Evolutionary conservation across 23 tunicate genomes (phyloP).

Genomic region (Halocynthia roretzi): DNA sequence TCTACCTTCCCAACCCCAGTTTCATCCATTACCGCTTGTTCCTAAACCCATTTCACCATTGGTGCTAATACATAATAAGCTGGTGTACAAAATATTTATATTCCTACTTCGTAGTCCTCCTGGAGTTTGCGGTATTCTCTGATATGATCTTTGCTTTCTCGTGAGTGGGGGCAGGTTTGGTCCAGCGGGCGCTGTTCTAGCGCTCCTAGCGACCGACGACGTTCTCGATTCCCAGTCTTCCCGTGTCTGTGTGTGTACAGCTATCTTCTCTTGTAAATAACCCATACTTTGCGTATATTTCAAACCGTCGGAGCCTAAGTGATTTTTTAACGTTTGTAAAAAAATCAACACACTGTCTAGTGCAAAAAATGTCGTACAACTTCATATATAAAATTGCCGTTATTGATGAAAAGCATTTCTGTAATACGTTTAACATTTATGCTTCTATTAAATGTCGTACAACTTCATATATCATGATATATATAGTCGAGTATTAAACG

Average conservation of each 20-base stretch:
- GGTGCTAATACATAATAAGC: too few species aligned
- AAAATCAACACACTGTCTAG: background rate
- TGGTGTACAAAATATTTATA: too few species aligned
- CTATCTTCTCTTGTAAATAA: conserved; percentile 62
- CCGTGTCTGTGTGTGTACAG: conserved; percentile 42
- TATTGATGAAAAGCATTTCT: too few species aligned
- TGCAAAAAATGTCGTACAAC: too few species aligned
- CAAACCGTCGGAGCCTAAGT: conserved; percentile 73
- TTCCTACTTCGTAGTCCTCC: conserved; percentile 8
- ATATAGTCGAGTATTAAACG: too few species aligned
- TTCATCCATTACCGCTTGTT: too few species aligned
- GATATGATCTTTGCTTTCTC: conserved; percentile 13
- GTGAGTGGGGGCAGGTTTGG: conserved; percentile 70
- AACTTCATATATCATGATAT: too few species aligned
- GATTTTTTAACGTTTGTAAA: background rate
- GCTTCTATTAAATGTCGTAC: too few species aligned
- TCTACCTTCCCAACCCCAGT: too few species aligned
- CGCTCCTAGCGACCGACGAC: conserved; percentile 20
- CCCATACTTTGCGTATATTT: conserved; percentile 88
- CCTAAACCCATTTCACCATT: too few species aligned
- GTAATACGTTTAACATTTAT: too few species aligned
- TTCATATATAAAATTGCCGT: too few species aligned
- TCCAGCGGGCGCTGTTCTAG: conserved; percentile 56
- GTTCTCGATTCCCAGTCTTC: conserved; percentile 14
- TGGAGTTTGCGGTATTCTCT: conserved; percentile 20